Percentiles rank a stretch among this genome's conserved stretches.
Evolutionary conservation across 1,140 invertebrate species (phyloP).

Genomic region (Condylostylus longicornis): DNA sequence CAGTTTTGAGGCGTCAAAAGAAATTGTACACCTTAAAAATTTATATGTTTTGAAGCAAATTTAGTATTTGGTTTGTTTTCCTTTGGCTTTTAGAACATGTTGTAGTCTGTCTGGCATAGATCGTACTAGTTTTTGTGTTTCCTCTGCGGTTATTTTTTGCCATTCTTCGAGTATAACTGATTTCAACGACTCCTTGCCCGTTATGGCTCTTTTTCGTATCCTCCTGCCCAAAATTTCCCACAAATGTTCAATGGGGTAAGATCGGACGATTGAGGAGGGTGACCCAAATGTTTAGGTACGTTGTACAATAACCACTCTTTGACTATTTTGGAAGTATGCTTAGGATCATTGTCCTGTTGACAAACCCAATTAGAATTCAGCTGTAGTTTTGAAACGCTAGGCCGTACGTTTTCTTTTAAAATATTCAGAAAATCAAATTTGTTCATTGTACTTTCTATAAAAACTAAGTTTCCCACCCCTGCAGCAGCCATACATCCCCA

Average conservation of each 20-base stretch:
- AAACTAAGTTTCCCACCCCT: slow-evolving; percentile 16
- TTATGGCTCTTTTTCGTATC: neutral
- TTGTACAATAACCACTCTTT: slow-evolving; percentile 14
- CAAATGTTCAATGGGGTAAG: slow-evolving; percentile 12
- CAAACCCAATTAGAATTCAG: neutral
- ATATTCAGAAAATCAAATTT: slow-evolving; percentile 9
- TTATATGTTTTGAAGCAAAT: too few relatives aligned
- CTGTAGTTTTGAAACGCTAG: slow-evolving; percentile 10
- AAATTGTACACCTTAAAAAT: too few relatives aligned
- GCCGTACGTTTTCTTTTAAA: slow-evolving; percentile 10
- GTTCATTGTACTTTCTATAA: slow-evolving; percentile 15
- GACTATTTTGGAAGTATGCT: slow-evolving; percentile 16
- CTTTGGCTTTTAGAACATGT: slow-evolving; percentile 15
- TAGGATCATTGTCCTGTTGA: slow-evolving; percentile 12
- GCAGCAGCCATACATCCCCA: slow-evolving; percentile 21
- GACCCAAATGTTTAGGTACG: slow-evolving; percentile 9
- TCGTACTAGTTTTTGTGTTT: slow-evolving; percentile 10
- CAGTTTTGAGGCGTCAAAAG: too few relatives aligned
- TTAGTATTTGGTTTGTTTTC: slow-evolving; percentile 17
- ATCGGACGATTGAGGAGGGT: slow-evolving; percentile 18
- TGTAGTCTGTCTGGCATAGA: slow-evolving; percentile 12
- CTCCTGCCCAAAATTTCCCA: slow-evolving; percentile 15
- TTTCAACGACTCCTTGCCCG: slow-evolving; percentile 4
- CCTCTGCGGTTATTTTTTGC: slow-evolving; percentile 9
- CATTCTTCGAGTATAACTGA: slow-evolving; percentile 10